Conservation (phyloP, 2,113 vertebrate species). For the Campylomormyrus numenius region DNA sequence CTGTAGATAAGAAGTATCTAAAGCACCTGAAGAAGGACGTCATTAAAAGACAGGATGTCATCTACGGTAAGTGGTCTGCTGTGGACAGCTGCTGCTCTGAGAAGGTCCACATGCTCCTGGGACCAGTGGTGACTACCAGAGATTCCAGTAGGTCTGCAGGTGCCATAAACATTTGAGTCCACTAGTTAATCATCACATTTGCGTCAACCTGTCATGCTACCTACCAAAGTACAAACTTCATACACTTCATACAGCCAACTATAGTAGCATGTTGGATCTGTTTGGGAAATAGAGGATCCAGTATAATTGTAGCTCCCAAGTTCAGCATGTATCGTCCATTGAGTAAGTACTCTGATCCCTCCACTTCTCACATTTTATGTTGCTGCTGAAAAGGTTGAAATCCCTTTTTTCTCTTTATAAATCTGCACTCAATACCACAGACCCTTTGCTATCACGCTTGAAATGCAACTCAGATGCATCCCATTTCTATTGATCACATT, state of each 20-base stretch:
- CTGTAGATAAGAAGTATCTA: constrained; percentile 75
- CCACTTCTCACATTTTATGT: neutral
- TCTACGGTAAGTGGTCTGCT: constrained; percentile 69
- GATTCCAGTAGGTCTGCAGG: neutral
- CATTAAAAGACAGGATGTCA: constrained; percentile 85
- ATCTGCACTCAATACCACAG: neutral
- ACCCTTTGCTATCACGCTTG: neutral
- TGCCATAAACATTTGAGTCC: neutral
- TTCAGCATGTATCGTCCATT: neutral
- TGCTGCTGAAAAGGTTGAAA: neutral
- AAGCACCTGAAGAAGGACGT: constrained; percentile 80
- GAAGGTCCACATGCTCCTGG: neutral
- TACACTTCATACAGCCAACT: neutral
- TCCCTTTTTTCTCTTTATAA: neutral
- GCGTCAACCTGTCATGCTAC: neutral
- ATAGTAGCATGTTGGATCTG: neutral
- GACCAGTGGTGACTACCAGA: neutral
- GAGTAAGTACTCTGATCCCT: neutral
- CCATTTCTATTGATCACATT: neutral
- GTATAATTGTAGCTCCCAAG: neutral
- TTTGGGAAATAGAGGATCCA: neutral
- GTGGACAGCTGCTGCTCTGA: neutral
- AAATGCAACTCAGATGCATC: neutral
- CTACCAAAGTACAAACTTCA: neutral
- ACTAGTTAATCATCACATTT: neutral